Conservation (phyloP, 2,888 invertebrate species). For the Timandra comae region DNA sequence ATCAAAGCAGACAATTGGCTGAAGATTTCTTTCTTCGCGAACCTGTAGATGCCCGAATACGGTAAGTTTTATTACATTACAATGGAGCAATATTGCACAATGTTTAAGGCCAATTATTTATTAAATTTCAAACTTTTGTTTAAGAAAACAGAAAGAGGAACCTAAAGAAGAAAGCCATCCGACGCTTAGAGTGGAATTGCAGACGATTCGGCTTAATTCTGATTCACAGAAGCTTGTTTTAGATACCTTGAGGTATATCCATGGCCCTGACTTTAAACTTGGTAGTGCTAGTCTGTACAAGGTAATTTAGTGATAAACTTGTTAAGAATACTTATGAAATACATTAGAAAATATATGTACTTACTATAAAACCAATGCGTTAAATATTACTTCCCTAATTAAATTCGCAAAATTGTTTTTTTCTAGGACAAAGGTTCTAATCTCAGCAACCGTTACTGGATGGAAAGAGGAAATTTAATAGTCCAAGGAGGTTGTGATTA, state of each 20-base stretch:
- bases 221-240: constrained; percentile 84
- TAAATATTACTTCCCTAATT: too few relatives aligned
- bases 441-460: constrained; percentile 84
- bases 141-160: constrained; percentile 59
- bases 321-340: too few relatives aligned
- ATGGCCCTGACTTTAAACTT: constrained; percentile 82
- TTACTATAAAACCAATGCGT: too few relatives aligned
- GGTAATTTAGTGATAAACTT: constrained; percentile 33
- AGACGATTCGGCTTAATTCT: constrained; percentile 81
- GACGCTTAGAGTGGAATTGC: constrained; percentile 84
- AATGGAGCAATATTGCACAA: constrained; percentile 18
- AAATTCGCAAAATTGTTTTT: background rate
- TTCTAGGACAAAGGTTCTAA: constrained; percentile 81
- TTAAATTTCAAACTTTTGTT: too few relatives aligned
- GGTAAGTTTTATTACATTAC: constrained; percentile 45
- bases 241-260: constrained; percentile 84
- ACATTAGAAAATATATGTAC: too few relatives aligned
- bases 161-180: constrained; percentile 66
- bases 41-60: constrained; percentile 78
- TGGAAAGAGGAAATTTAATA: constrained; percentile 84
- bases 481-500: constrained; percentile 84
- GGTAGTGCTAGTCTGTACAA: constrained; percentile 76
- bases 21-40: constrained; percentile 81
- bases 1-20: constrained; percentile 73
- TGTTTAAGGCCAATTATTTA: too few relatives aligned